phyloP scores from a whole-genome alignment of 2,113 vertebrate species.

The Leucoraja erinaceus region DNA sequence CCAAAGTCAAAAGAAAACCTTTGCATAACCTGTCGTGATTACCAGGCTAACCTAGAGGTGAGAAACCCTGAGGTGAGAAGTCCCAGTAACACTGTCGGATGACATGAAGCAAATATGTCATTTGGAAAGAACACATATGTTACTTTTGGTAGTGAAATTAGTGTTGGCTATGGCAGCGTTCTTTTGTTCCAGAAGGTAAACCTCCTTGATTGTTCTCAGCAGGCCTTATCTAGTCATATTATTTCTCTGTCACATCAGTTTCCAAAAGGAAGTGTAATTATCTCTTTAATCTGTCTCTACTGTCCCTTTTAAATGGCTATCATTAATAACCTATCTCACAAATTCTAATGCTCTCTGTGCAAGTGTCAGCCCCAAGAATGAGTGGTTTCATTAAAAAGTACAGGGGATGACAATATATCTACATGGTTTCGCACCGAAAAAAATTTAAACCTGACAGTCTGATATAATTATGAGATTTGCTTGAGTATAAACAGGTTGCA shows the following conservation, averaged over 20 bases:
- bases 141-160: background rate
- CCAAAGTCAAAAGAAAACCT: background rate
- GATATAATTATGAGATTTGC: background rate
- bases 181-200: background rate
- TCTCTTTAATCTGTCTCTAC: background rate
- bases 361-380: background rate
- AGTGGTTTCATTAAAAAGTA: background rate
- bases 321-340: background rate
- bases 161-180: background rate
- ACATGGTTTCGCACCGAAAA: background rate
- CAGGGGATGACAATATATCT: background rate
- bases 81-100: background rate
- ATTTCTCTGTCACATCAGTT: background rate
- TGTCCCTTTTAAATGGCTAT: background rate
- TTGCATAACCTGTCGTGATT: background rate
- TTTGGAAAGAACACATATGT: background rate
- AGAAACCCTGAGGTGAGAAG: background rate
- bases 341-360: background rate
- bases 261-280: background rate
- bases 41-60: background rate
- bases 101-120: background rate
- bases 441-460: background rate
- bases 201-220: background rate
- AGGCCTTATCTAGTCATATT: background rate
- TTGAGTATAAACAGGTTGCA: background rate